phyloP scores from a whole-genome alignment of 2,113 vertebrate genomes.

The Thamnaconus septentrionalis region DNA sequence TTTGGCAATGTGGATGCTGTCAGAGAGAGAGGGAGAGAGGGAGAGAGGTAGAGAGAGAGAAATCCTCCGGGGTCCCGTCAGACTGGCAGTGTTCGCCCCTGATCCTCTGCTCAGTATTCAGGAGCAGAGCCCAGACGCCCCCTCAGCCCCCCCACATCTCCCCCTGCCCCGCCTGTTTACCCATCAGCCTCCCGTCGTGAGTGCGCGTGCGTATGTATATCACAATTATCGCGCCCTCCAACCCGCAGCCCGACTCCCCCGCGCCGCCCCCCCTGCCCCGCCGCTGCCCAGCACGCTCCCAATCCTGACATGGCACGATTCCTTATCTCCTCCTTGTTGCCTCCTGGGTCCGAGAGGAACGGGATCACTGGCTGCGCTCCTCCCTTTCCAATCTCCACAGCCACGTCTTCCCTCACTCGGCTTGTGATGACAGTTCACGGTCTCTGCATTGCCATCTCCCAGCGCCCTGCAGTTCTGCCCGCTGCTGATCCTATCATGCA shows the following conservation, averaged over 20 bases:
- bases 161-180: conserved; percentile 68
- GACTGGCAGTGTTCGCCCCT: conserved; percentile 47
- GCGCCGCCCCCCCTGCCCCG: conserved; percentile 42
- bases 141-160: conserved; percentile 37
- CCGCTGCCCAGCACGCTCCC: conserved; percentile 62
- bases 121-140: conserved; percentile 47
- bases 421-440: conserved; percentile 37
- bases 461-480: conserved; percentile 46
- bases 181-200: conserved; percentile 69
- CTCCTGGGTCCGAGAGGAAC: conserved; percentile 60
- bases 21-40: conserved; percentile 43
- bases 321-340: conserved; percentile 63
- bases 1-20: conserved; percentile 42
- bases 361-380: conserved; percentile 47
- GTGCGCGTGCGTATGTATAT: conserved; percentile 72
- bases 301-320: conserved; percentile 74
- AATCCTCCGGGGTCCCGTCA: conserved; percentile 51
- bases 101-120: conserved; percentile 77
- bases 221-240: conserved; percentile 66
- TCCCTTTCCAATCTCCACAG: conserved; percentile 42
- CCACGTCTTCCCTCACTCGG: conserved; percentile 39
- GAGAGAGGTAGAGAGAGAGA: conserved; percentile 38
- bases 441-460: conserved; percentile 35
- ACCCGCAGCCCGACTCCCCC: conserved; percentile 38
- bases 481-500: conserved; percentile 53